Percentiles rank a stretch among this genome's conserved stretches.
These are phyloP conservation scores for Margarornis squamiger DNA, from an alignment of 2,797 vertebrate genomes.

Conservation along the genomic window DNA sequence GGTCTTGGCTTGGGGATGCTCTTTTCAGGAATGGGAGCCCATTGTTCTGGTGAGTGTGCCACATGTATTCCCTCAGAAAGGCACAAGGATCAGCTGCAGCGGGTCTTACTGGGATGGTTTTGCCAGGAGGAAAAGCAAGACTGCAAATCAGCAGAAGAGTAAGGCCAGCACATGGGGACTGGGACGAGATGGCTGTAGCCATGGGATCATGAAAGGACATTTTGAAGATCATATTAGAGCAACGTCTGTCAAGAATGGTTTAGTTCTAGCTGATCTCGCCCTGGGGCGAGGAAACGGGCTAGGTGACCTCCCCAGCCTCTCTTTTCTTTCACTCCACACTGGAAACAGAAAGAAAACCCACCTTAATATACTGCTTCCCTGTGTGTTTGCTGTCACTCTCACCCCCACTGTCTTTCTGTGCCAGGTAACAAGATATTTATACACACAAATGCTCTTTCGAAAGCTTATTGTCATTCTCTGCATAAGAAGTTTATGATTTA, in stretches of 20 bases:
- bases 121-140: not conserved
- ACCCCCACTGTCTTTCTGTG: not conserved
- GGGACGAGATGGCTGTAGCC: not conserved
- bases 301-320: slow-evolving; percentile 6
- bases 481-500: slow-evolving; percentile 19
- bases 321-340: not conserved
- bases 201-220: not conserved
- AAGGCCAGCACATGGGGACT: not conserved
- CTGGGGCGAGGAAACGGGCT: not conserved
- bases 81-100: not conserved
- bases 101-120: not conserved
- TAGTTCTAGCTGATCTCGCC: not conserved
- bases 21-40: not conserved
- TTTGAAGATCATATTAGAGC: not conserved
- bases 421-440: not conserved
- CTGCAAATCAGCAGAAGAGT: not conserved
- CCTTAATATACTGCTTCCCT: not conserved
- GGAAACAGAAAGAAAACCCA: not conserved
- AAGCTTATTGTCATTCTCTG: not conserved
- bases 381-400: not conserved
- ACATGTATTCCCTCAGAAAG: not conserved
- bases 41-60: not conserved
- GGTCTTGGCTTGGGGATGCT: not conserved
- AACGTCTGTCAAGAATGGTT: not conserved
- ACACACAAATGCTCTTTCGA: not conserved